Conservation (phyloP, 2,888 invertebrate species). For the Rotaria socialis region DNA sequence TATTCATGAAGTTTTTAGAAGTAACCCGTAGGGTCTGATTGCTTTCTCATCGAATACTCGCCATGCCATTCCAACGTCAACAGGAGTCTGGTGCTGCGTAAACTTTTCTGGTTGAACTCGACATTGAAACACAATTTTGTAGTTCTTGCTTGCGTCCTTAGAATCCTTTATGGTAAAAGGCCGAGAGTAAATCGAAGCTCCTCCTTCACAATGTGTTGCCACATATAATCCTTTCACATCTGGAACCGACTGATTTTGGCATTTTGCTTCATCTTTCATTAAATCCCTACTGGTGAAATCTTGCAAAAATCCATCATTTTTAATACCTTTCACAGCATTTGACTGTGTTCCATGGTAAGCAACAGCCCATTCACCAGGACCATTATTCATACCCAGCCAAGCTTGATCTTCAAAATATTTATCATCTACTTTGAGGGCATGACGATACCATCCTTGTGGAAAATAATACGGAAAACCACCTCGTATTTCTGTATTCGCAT, state of each 20-base stretch:
- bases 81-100: not conserved
- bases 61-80: not conserved
- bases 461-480: not conserved
- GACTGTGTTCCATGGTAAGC: constrained; percentile 3
- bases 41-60: constrained; percentile 17
- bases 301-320: not conserved
- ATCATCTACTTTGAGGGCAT: not conserved
- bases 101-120: constrained; percentile 5
- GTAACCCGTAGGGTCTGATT: not conserved
- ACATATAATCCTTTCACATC: not conserved
- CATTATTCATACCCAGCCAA: not conserved
- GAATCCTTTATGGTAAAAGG: not conserved
- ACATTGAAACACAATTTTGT: not conserved
- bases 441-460: constrained; percentile 1
- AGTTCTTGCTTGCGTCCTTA: not conserved
- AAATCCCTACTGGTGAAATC: not conserved
- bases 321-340: not conserved
- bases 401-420: not conserved
- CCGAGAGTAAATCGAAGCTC: not conserved
- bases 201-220: constrained; percentile 19
- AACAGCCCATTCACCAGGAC: not conserved
- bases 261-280: not conserved
- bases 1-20: not conserved
- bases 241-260: not conserved
- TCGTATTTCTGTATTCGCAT: not conserved